Percentiles rank a stretch among this genome's conserved stretches.
phyloP scores from a whole-genome alignment of 2,888 invertebrate species.

The Aelia acuminata region DNA sequence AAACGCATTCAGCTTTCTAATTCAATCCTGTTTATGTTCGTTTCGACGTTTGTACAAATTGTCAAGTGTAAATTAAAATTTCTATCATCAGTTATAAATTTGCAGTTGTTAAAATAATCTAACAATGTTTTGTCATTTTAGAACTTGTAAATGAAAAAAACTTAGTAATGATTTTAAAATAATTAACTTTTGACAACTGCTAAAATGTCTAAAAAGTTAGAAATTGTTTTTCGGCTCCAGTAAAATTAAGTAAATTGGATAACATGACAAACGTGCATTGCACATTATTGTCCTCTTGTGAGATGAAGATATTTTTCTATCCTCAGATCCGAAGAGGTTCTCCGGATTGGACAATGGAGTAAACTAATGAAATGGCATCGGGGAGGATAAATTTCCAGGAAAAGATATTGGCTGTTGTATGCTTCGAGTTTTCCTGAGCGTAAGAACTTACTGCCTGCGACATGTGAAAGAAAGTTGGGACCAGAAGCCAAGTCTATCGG shows the following conservation, averaged over 20 bases:
- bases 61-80: too few species aligned
- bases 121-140: too few species aligned
- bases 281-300: background rate
- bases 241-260: background rate
- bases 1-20: too few species aligned
- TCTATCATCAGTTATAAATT: too few species aligned
- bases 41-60: too few species aligned
- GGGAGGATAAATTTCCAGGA: constrained; percentile 8
- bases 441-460: constrained; percentile 43
- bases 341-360: background rate
- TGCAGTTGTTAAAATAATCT: too few species aligned
- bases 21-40: too few species aligned
- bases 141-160: too few species aligned
- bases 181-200: too few species aligned
- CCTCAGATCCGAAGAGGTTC: background rate
- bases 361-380: constrained; percentile 20
- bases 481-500: constrained; percentile 39
- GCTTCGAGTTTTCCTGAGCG: background rate
- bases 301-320: background rate
- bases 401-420: background rate
- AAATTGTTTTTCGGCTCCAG: background rate
- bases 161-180: too few species aligned
- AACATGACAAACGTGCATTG: background rate
- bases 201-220: too few species aligned
- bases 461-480: constrained; percentile 39